Evolutionary conservation across 2,113 vertebrate genomes (phyloP).

Genomic region (Poecile atricapillus): DNA sequence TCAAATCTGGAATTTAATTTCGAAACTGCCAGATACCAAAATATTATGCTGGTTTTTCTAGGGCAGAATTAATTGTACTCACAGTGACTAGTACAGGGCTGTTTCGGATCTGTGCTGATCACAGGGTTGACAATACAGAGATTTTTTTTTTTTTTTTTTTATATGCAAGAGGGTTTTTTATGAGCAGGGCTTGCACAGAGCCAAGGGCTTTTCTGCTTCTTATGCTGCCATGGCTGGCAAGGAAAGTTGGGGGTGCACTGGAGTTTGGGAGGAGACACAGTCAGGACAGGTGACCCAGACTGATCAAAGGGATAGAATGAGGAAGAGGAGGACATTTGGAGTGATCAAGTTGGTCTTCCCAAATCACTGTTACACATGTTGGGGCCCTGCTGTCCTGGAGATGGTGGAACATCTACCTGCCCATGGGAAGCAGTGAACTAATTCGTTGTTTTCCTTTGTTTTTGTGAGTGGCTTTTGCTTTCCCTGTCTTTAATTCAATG

Average conservation of each 20-base stretch:
- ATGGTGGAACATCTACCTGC: background rate
- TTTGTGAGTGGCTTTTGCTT: background rate
- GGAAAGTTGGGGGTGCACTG: background rate
- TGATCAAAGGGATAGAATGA: background rate
- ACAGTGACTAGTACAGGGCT: background rate
- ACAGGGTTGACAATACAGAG: background rate
- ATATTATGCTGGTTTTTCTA: rapidly evolving
- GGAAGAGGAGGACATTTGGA: background rate
- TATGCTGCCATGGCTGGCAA: background rate
- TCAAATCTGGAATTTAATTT: background rate
- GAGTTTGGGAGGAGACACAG: background rate
- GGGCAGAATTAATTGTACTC: background rate
- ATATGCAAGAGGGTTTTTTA: background rate
- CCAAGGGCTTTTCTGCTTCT: background rate
- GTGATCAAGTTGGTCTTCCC: background rate
- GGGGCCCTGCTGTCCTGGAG: background rate
- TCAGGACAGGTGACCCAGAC: background rate
- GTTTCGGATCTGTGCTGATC: background rate
- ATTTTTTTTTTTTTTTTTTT: background rate
- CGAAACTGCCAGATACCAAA: background rate
- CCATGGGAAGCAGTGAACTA: background rate
- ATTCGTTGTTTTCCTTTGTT: background rate
- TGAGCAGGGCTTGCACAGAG: background rate
- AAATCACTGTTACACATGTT: rapidly evolving
- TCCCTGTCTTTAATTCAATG: background rate